A percentile compares a stretch with the other conserved stretches of the same genome.
Evolutionary conservation across 2,888 invertebrate species (phyloP).

Genomic region (Pyrrhosoma nymphula): DNA sequence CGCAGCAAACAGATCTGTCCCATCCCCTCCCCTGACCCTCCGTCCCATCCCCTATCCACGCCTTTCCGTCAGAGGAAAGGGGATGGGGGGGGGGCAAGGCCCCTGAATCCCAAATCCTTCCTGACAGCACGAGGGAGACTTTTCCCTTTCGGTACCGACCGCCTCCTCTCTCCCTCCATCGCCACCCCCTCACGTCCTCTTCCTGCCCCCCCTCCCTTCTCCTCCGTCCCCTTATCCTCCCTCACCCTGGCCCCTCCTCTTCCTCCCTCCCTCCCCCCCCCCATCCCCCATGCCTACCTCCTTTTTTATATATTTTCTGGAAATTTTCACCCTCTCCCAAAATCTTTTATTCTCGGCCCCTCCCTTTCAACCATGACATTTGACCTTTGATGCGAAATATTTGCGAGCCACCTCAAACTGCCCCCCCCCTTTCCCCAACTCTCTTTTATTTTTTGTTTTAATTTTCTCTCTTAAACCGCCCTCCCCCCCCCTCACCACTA

Average conservation of each 20-base stretch:
- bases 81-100: background rate
- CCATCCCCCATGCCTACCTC: too few species aligned
- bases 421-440: too few species aligned
- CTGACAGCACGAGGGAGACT: background rate
- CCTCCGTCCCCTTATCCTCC: too few species aligned
- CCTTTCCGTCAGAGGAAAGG: too few species aligned
- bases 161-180: background rate
- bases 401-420: background rate
- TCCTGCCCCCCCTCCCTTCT: too few species aligned
- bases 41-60: background rate
- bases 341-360: background rate
- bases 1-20: slow-evolving; percentile 1
- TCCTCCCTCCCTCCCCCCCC: too few species aligned
- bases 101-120: background rate
- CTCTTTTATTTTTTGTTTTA: background rate
- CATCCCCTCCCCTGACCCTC: too few species aligned
- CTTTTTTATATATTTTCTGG: too few species aligned
- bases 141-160: background rate
- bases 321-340: too few species aligned
- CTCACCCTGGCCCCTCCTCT: too few species aligned
- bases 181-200: background rate
- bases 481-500: too few species aligned
- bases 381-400: slow-evolving; percentile 18
- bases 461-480: background rate
- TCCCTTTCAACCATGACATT: background rate